Percentiles rank a stretch among this genome's conserved stretches.
These are phyloP conservation scores for Syngnathus floridae DNA, from an alignment of 2,113 vertebrate species.

Conservation along the genomic window DNA sequence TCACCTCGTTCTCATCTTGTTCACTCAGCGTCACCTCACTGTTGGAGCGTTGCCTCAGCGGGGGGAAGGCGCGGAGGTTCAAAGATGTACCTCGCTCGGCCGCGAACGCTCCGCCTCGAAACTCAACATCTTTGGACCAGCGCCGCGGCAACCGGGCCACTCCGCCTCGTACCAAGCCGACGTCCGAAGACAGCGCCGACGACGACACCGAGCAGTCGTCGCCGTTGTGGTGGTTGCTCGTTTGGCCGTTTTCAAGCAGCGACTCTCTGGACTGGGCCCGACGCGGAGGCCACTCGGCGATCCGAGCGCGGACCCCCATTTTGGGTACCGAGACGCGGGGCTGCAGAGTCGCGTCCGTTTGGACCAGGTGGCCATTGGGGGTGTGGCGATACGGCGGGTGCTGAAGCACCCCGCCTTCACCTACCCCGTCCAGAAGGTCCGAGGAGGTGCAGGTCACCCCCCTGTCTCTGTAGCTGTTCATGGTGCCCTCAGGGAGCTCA, in stretches of 20 bases:
- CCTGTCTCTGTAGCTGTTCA: constrained; percentile 83
- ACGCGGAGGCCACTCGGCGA: constrained; percentile 88
- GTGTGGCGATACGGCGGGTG: constrained; percentile 63
- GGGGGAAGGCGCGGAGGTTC: constrained; percentile 60
- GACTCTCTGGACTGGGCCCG: constrained; percentile 75
- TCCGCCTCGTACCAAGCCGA: constrained; percentile 49
- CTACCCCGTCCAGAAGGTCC: constrained; percentile 71
- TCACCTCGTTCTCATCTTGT: constrained; percentile 73
- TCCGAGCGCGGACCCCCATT: constrained; percentile 88
- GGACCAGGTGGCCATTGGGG: constrained; percentile 65
- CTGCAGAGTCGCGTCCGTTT: constrained; percentile 48
- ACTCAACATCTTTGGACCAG: constrained; percentile 80
- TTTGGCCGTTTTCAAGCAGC: constrained; percentile 57
- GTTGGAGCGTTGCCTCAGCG: constrained; percentile 81
- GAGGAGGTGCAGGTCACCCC: constrained; percentile 73
- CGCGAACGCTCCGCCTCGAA: constrained; percentile 71
- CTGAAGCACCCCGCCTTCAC: constrained; percentile 50
- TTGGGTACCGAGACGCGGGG: constrained; percentile 77
- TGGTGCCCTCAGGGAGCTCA: constrained; percentile 67
- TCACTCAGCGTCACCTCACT: constrained; percentile 91
- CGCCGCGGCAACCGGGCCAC: constrained; percentile 65
- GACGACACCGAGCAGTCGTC: constrained; percentile 30
- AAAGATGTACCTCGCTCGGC: constrained; percentile 67
- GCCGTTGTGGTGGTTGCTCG: constrained; percentile 55
- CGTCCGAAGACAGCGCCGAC: constrained; percentile 40